phyloP scores from a whole-genome alignment of 2,113 vertebrate species.

The Scopus umbretta region DNA sequence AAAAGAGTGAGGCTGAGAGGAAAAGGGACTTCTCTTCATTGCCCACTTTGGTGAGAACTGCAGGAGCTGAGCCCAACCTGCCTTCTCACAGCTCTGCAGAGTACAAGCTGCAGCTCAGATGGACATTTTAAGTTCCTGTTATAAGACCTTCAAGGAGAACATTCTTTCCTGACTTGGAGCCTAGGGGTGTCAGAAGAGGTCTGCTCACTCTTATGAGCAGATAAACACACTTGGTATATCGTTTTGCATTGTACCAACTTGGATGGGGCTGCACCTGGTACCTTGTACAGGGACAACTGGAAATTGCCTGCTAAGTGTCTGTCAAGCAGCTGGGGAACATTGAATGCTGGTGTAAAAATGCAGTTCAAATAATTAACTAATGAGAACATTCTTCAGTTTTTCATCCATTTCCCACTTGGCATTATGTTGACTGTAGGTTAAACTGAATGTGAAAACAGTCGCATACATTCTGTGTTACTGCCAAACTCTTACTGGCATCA shows the following conservation, averaged over 20 bases:
- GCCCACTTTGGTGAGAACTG: background rate
- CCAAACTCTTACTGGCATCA: background rate
- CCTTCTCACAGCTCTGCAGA: background rate
- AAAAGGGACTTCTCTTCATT: background rate
- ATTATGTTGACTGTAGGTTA: background rate
- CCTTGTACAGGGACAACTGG: background rate
- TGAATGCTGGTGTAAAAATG: background rate
- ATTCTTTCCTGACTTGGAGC: background rate
- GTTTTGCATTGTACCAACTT: background rate
- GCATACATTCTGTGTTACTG: background rate
- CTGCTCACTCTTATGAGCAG: background rate
- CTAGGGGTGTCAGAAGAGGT: background rate
- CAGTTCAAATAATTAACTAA: background rate
- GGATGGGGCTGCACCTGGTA: background rate
- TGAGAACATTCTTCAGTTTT: background rate
- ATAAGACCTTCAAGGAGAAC: background rate
- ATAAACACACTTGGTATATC: background rate
- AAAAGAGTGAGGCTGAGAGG: background rate
- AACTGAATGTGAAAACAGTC: background rate
- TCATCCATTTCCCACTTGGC: background rate
- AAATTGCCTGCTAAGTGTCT: background rate
- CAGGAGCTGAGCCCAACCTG: background rate
- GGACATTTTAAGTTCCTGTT: background rate
- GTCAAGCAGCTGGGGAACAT: background rate
- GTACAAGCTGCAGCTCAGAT: background rate